Evolutionary conservation across 2,888 invertebrate genomes (phyloP), one percentile per base, ranked within the genome.

Genomic region (Hedya salicella): DNA sequence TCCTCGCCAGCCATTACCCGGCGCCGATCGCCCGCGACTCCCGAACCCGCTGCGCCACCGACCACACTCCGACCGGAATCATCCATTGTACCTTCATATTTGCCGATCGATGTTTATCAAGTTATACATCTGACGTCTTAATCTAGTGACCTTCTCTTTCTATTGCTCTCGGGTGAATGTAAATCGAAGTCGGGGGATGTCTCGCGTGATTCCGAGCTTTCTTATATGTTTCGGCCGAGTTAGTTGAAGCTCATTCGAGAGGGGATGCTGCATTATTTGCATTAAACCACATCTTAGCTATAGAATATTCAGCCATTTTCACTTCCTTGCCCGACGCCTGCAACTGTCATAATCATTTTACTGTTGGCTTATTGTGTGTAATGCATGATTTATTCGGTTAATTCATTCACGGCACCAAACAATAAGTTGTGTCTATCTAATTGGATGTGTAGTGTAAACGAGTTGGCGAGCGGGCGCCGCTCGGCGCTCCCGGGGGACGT

Each of bases 221-320:
- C 9, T 19, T 8, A n/a, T n/a, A 30, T 9, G 36, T 42, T 40
- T 56, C 30, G 16, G 16, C 21, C 19, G 17, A 21, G 40, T 25
- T 30, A 44, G 11, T 16, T 30, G 17, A 30, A 16, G n/a, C n/a
- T 19, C n/a, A 36, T 36, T 49, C 32, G 17, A 46, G 44, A 53
- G 44, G n/a, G 56, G 44, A 56, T 25, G 44, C 56, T 44, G 44
- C 17, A 8, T 44, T n/a, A 25, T 25, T 25, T 25, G 6, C 25
- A 25, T 25, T 25, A n/a, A 19, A 6, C 30, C 42, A 56, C 56
- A 59, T 59, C 52, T n/a, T n/a, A n/a, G n/a, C 54, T 61, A 61
- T 39, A 49, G 39, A 66, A 66, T 46, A 40, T 61, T 61, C 54
- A 44, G 60, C 61, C 60, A 66, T 66, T 54, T 60, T 54, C 39